Evolutionary conservation across 2,888 invertebrate genomes (phyloP).

Genomic region (Tenthredo distinguenda): DNA sequence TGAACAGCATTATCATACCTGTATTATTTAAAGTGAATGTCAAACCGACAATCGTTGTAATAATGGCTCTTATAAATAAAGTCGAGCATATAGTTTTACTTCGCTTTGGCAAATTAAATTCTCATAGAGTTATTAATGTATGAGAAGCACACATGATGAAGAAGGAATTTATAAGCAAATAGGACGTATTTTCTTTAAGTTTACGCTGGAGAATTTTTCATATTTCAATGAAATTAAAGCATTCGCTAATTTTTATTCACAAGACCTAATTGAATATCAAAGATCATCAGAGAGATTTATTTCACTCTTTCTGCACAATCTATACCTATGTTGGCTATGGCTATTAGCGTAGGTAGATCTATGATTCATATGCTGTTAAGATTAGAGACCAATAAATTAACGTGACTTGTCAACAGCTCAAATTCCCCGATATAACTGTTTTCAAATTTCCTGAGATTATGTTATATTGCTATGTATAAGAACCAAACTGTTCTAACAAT

Average conservation of each 20-base stretch:
- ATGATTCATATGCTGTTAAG: neutral
- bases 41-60: neutral
- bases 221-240: neutral
- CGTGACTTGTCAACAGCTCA: neutral
- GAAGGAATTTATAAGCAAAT: neutral
- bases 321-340: neutral
- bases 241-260: slow-evolving; percentile 14
- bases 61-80: neutral
- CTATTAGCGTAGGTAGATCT: neutral
- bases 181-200: neutral
- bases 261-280: neutral
- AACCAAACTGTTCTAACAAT: neutral
- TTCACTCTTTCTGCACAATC: neutral
- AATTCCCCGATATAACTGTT: neutral
- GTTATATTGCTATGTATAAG: neutral
- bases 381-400: neutral
- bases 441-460: slow-evolving; percentile 17
- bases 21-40: slow-evolving; percentile 8
- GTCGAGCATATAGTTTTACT: neutral
- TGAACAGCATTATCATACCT: neutral
- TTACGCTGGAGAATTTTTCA: neutral
- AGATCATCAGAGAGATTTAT: neutral
- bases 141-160: too few relatives aligned
- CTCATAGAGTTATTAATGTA: too few relatives aligned
- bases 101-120: too few relatives aligned